Evolutionary conservation across 2,797 vertebrate species (phyloP), one percentile per base, ranked within the genome.

Genomic region (Pangasius djambal): DNA sequence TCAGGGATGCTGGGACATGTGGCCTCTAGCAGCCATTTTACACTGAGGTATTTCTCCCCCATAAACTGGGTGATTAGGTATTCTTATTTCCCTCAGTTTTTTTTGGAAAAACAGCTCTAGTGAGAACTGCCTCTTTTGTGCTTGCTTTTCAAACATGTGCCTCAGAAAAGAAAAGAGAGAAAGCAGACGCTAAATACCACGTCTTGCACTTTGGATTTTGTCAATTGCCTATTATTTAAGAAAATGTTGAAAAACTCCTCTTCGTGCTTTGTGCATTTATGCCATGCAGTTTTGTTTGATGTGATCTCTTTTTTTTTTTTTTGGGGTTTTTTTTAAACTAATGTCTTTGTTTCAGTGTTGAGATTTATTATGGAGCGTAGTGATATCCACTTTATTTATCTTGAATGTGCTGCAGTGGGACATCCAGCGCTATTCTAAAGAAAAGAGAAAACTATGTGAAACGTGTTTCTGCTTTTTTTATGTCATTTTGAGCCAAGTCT

Each of bases 191-290:
- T 93, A 95, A 95, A 94, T 92, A 95, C 94, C 93, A 96, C 95
- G 95, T 96, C 96, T 97, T 96, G 96, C 96, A 94, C 97, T 97
- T 97, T 96, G 90, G 86, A 81, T 88, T 87, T 69, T 67, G 94
- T 95, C 95, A 94, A 93, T 95, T 95, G 94, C 97, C 95, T 97
- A 96, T 96, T 97, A 97, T 97, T 97, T 98, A 97, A 97, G 83
- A 96, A 94, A 94, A 94, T 95, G 89, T 83, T 96, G 95, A 93
- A 94, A 91, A 94, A 91, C 94, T 94, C 93, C 69, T 90, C 86
- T 77, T 67, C 61, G 93, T 94, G 93, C 94, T 81, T 74, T 78
- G 93, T 94, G 93, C 94, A 94, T 96, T 94, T 94, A 95, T 96
- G 94, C 94, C 90, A 94, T 96, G 96, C 96, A 94, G 95, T 96